These are phyloP conservation scores for Rhinolophus sinicus DNA, from an alignment of 2,113 vertebrate species.

Conservation along the genomic window DNA sequence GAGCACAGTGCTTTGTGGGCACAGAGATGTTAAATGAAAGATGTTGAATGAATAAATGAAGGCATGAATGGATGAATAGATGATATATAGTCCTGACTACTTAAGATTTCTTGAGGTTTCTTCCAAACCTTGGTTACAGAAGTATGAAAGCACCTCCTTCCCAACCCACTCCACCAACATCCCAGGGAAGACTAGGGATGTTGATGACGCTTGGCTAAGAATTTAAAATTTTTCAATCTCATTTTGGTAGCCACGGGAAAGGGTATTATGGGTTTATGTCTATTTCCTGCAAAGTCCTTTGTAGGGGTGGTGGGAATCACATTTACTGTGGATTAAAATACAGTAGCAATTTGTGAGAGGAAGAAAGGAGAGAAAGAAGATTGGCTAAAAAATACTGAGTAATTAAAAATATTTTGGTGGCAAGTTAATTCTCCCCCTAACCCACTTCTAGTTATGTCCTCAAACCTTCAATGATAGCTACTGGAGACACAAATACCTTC, in stretches of 20 bases:
- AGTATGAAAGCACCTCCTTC: background rate
- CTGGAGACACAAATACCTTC: background rate
- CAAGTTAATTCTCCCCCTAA: background rate
- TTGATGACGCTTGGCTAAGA: background rate
- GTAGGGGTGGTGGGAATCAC: background rate
- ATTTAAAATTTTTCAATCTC: background rate
- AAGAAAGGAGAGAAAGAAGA: background rate
- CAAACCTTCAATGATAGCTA: background rate
- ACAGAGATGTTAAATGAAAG: background rate
- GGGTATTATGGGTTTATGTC: background rate
- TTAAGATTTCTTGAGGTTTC: background rate
- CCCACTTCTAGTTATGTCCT: background rate
- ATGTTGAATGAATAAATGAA: background rate
- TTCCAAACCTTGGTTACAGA: background rate
- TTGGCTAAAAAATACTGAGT: background rate
- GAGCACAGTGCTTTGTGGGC: background rate
- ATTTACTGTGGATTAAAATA: slow-evolving; percentile 16
- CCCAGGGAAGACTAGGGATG: background rate
- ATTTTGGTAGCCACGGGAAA: background rate
- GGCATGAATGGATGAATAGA: background rate
- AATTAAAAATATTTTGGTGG: background rate
- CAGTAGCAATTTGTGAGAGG: background rate
- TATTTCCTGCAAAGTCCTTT: background rate
- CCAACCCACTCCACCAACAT: background rate
- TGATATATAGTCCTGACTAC: background rate